phyloP scores from a whole-genome alignment of 2,113 vertebrate genomes.

The Heterotilapia buettikoferi region DNA sequence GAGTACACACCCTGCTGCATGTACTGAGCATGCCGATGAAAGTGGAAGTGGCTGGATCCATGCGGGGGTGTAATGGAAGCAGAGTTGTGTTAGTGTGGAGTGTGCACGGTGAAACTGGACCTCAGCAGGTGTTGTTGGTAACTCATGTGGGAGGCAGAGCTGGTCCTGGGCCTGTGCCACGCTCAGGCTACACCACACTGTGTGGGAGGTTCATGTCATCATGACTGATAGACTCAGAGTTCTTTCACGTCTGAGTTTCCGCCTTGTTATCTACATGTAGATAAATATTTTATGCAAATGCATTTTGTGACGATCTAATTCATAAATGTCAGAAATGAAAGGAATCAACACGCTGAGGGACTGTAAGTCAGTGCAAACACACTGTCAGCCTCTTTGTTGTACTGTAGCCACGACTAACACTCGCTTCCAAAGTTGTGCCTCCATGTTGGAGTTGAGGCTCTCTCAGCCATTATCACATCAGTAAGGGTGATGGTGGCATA shows the following conservation, averaged over 20 bases:
- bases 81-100: slow-evolving; percentile 11
- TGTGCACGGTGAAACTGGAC: slow-evolving; percentile 18
- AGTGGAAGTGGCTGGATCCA: not conserved
- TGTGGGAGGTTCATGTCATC: slow-evolving; percentile 13
- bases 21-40: not conserved
- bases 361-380: not conserved
- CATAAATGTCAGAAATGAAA: not conserved
- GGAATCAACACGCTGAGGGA: not conserved
- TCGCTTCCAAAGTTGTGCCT: not conserved
- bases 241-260: not conserved
- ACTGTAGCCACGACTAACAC: not conserved
- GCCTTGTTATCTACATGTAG: not conserved
- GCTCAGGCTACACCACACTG: not conserved
- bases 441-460: not conserved
- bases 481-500: not conserved
- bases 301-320: not conserved
- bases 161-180: slow-evolving; percentile 11
- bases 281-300: not conserved
- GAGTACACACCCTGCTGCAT: not conserved
- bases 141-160: slow-evolving; percentile 22
- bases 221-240: not conserved
- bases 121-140: slow-evolving; percentile 17
- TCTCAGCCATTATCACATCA: not conserved
- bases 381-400: not conserved
- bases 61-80: slow-evolving; percentile 18